Percentiles rank a stretch among this genome's conserved stretches.
phyloP scores from a whole-genome alignment of 2,113 vertebrate species.

The Cyphomyrus plagiostoma region DNA sequence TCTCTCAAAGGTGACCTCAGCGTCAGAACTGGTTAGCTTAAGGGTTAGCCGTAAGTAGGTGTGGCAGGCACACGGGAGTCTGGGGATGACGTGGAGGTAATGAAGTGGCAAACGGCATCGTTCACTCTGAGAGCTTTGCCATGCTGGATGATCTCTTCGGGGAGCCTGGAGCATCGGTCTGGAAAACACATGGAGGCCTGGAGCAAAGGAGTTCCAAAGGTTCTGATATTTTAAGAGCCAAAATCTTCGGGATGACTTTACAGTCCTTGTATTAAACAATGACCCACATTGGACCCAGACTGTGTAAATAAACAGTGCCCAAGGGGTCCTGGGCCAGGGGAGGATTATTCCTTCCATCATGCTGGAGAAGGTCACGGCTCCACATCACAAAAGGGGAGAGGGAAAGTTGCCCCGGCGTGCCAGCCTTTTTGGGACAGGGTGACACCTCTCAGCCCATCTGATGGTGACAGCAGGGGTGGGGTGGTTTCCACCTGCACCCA shows the following conservation, averaged over 20 bases:
- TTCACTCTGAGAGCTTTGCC: neutral
- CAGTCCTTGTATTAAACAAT: neutral
- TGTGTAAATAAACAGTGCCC: neutral
- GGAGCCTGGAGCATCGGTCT: neutral
- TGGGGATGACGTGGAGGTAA: neutral
- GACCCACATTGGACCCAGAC: neutral
- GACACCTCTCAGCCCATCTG: neutral
- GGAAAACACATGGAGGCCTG: neutral
- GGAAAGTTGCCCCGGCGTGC: neutral
- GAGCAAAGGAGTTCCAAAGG: neutral
- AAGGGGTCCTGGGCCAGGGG: neutral
- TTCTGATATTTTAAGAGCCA: neutral
- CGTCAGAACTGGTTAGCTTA: neutral
- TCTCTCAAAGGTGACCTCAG: neutral
- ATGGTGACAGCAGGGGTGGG: neutral
- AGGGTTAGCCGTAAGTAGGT: neutral
- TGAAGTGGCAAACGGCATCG: neutral
- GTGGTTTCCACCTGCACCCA: neutral
- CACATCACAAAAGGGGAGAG: neutral
- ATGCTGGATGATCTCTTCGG: neutral
- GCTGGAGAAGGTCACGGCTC: neutral
- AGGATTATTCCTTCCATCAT: neutral
- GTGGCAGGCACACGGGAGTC: neutral
- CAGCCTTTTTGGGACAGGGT: neutral
- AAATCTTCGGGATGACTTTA: neutral